Evolutionary conservation across 2,888 invertebrate genomes (phyloP), one percentile per base, ranked within the genome.

Genomic region (Synanthedon tipuliformis): DNA sequence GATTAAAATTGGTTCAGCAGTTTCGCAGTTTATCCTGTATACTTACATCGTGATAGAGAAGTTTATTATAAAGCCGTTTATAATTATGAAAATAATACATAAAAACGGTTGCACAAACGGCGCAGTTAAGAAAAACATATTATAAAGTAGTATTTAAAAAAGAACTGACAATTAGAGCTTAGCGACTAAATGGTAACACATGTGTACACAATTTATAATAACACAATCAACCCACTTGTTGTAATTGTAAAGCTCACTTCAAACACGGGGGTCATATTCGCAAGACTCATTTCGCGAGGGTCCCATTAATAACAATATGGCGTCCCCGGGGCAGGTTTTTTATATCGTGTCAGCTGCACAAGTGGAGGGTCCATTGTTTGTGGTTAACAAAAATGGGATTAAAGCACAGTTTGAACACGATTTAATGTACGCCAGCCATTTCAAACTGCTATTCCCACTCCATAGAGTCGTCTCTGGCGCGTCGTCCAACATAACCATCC

Each of bases 261-360:
- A 53, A 56, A 61, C 61, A 63, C 57, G 56, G 53, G 59, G 58
- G 56, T 52, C 52, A 55, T 50, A 41, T 53, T 54, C 52, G 54
- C 52, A 15, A 45, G 41, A 45, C 27, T 27, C 50, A 51, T 51
- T 50, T 52, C 52, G 50, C 27, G 45, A 53, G 55, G 55, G 23
- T 3, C 13, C 23, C 34, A 34, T 34, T 27, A 18, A 51, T 51
- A 41, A 50, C 40, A 50, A 48, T 50, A 65, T 61, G 57, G 54
- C 52, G 54, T 50, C 59, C 61, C 60, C 60, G 56, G 63, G 61
- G 62, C 70, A 61, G 64, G 67, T 73, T 80, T 81, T 78, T 79
- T 77, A 70, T 68, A 70, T 68, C 59, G 55, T 61, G 81, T 79
- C 86, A 85, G 85, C 86, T 85, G 85, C 78, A 65, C 83, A 81